Base-by-base conservation (phyloP, 2,797 vertebrate species). In the Botia kubotai region DNA sequence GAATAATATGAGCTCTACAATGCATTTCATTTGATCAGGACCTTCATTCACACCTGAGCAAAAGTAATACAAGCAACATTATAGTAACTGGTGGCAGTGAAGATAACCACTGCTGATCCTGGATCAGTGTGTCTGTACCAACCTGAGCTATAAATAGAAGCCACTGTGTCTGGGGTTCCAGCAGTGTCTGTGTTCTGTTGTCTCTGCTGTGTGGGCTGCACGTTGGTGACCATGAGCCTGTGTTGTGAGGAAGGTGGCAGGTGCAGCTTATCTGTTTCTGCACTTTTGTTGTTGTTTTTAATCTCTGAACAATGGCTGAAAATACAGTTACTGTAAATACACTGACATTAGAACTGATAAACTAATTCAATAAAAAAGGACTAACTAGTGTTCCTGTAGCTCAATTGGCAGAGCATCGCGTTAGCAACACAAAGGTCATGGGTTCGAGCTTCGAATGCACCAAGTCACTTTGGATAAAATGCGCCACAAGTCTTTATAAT, bases 41-140 rank as follows among this genome's bases (percentile, higher is more conserved):
- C 80, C 80, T 82, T 76, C 57, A 19, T 63, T 82, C 58, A 82
- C 73, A 76, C 72, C 57, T 76, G 58, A 71, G 67, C 68, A 17
- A 48, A 33, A 72, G 74, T 82, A 82, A 82, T 76, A 72, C 69
- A 77, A 82, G 80, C 74, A 74, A 77, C 67, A 77, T 77, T 77
- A 82, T 36, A 57, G 74, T 77, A 82, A 58, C 74, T 66, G 74
- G 74, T 82, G 67, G 63, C 74, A 72, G 80, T 82, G 60, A 71
- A 82, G 80, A 67, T 63, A 82, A 82, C 58, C 80, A 55, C 58
- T 33, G 39, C 26, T 75, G 55, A 74, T 72, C 72, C 60, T 72
- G 71, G 74, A 72, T 55, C 33, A 53, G 43, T 66, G 66, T 77
- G 74, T 82, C 80, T 66, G 67, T 74, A 52, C 65, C 50, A 36